phyloP scores from a whole-genome alignment of 2,113 vertebrate species.

The Callospermophilus lateralis region DNA sequence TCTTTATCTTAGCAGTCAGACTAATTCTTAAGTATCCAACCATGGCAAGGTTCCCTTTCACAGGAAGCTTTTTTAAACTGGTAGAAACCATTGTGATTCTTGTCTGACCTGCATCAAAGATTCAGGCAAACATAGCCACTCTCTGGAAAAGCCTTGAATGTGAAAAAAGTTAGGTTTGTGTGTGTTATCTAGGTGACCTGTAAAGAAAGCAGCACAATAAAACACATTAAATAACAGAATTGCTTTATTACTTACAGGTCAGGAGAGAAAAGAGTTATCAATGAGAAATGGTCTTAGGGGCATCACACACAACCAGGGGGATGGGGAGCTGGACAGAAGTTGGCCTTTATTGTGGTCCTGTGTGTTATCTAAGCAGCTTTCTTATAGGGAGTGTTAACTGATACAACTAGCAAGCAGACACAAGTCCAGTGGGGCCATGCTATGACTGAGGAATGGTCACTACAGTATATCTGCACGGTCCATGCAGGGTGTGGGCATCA shows the following conservation, averaged over 20 bases:
- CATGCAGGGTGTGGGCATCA: no score
- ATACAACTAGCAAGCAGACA: not conserved
- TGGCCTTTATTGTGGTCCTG: not conserved
- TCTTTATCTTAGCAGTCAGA: not conserved
- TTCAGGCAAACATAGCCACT: not conserved
- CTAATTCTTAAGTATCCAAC: not conserved
- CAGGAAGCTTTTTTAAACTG: not conserved
- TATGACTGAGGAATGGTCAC: not conserved
- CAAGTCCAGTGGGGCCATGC: rapidly evolving
- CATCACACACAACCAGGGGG: not conserved
- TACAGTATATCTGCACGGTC: not conserved
- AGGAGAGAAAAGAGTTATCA: not conserved
- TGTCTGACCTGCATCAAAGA: not conserved
- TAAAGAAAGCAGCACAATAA: not conserved
- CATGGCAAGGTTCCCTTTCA: not conserved
- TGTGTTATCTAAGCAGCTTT: not conserved
- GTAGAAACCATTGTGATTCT: not conserved
- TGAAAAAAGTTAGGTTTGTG: not conserved
- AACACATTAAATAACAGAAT: not conserved
- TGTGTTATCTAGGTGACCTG: not conserved
- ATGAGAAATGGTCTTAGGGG: not conserved
- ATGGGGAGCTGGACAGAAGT: no score
- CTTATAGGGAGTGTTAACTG: not conserved
- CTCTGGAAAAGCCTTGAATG: not conserved
- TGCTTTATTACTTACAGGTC: not conserved